Evolutionary conservation across 2,888 invertebrate genomes (phyloP).

Genomic region (Formica aserva): DNA sequence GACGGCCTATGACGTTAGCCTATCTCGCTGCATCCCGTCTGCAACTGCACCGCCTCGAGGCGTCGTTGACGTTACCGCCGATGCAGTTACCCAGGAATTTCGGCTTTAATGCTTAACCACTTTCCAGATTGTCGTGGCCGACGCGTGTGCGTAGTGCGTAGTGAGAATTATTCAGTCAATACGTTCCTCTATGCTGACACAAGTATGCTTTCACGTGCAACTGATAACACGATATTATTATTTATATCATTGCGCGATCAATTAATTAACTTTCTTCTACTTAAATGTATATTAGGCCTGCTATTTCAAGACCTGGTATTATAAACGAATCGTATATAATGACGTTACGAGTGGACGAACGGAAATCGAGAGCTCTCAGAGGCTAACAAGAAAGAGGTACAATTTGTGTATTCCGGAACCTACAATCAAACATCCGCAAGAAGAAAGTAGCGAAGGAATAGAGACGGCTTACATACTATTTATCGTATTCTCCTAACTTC

Average conservation of each 20-base stretch:
- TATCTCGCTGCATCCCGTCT: conserved; percentile 52
- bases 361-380: conserved; percentile 18
- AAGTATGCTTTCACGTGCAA: neutral
- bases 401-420: conserved; percentile 57
- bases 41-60: conserved; percentile 67
- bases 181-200: too few relatives aligned
- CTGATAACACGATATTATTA: neutral
- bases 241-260: neutral
- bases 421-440: conserved; percentile 58
- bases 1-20: conserved; percentile 78
- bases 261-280: neutral
- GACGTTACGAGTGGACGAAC: neutral
- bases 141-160: neutral
- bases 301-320: neutral
- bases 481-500: conserved; percentile 13
- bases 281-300: neutral
- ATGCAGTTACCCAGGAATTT: conserved; percentile 36
- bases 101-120: conserved; percentile 51
- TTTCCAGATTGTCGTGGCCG: conserved; percentile 30
- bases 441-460: conserved; percentile 47
- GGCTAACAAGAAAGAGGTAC: conserved; percentile 1
- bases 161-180: conserved; percentile 36
- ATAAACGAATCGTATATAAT: neutral
- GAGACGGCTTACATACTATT: conserved; percentile 8
- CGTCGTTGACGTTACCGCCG: conserved; percentile 54